Percentiles rank a stretch among this genome's conserved stretches.
Evolutionary conservation across 2,888 invertebrate species (phyloP).

Genomic region (Philopedon plagiatum): DNA sequence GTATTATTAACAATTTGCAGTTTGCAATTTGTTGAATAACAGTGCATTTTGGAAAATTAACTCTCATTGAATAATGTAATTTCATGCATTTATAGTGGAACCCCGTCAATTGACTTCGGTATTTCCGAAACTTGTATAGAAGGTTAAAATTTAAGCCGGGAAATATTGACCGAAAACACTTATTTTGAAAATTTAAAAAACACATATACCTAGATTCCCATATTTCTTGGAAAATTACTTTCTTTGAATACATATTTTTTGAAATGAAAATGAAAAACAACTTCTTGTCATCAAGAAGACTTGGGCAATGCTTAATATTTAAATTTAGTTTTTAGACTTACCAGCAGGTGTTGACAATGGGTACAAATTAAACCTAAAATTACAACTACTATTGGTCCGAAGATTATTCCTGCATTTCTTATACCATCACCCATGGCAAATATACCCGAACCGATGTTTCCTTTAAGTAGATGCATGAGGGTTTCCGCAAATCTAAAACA

Average conservation of each 20-base stretch:
- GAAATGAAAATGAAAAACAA: too few relatives aligned
- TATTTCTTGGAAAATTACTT: too few relatives aligned
- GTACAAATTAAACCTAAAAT: conserved; percentile 88
- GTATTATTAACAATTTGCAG: neutral
- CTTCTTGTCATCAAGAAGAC: too few relatives aligned
- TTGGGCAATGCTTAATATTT: neutral
- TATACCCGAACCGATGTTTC: conserved; percentile 96
- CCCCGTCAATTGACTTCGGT: too few relatives aligned
- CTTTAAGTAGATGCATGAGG: conserved; percentile 93
- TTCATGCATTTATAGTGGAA: too few relatives aligned
- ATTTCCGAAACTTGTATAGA: too few relatives aligned
- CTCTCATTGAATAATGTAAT: neutral
- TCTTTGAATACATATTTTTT: too few relatives aligned
- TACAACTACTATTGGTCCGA: conserved; percentile 80
- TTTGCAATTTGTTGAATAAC: neutral
- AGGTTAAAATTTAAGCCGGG: too few relatives aligned
- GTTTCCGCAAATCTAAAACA: conserved; percentile 84
- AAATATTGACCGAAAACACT: too few relatives aligned
- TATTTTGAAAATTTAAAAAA: too few relatives aligned
- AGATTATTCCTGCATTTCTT: conserved; percentile 86
- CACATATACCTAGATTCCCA: too few relatives aligned
- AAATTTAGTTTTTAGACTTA: conserved; percentile 68
- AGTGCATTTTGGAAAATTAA: neutral
- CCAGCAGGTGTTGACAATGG: conserved; percentile 93
- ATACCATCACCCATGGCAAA: conserved; percentile 97